Conservation (phyloP, 2,113 vertebrate genomes). For the Saguinus imperator region DNA sequence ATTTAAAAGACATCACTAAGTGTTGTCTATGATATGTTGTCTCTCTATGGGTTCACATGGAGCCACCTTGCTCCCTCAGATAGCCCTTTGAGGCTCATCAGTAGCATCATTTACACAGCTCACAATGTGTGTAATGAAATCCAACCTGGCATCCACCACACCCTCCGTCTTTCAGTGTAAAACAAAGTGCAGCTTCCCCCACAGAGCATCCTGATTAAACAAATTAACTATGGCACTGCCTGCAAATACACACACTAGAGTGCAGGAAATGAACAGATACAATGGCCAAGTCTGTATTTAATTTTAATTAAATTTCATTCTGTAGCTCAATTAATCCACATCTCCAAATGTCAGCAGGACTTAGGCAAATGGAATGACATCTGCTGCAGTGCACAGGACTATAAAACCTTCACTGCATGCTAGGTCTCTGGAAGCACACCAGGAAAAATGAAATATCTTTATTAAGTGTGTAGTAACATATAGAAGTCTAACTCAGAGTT, state of each 20-base stretch:
- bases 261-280: slow-evolving; percentile 87
- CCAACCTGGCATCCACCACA: slow-evolving; percentile 81
- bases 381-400: slow-evolving; percentile 92
- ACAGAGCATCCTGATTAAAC: slow-evolving; percentile 88
- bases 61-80: slow-evolving; percentile 73
- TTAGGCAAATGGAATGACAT: slow-evolving; percentile 98
- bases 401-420: slow-evolving; percentile 91
- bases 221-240: slow-evolving; percentile 88
- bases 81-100: slow-evolving; percentile 71
- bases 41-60: slow-evolving; percentile 5
- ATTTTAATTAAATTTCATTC: slow-evolving; percentile 98
- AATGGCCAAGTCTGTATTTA: slow-evolving; percentile 92
- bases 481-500: slow-evolving; percentile 76
- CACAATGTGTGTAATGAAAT: slow-evolving; percentile 70
- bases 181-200: slow-evolving; percentile 86
- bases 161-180: slow-evolving; percentile 80
- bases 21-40: slow-evolving; percentile 47
- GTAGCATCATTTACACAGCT: slow-evolving; percentile 74
- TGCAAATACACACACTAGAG: slow-evolving; percentile 86
- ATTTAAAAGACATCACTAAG: slow-evolving; percentile 62
- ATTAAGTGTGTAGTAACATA: slow-evolving; percentile 79
- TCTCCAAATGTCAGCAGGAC: slow-evolving; percentile 98
- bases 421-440: slow-evolving; percentile 84
- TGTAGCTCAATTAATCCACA: slow-evolving; percentile 93
- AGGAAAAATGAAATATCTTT: slow-evolving; percentile 83